Evolutionary conservation across 2,113 vertebrate species (phyloP).

Genomic region (Eulemur rufifrons): DNA sequence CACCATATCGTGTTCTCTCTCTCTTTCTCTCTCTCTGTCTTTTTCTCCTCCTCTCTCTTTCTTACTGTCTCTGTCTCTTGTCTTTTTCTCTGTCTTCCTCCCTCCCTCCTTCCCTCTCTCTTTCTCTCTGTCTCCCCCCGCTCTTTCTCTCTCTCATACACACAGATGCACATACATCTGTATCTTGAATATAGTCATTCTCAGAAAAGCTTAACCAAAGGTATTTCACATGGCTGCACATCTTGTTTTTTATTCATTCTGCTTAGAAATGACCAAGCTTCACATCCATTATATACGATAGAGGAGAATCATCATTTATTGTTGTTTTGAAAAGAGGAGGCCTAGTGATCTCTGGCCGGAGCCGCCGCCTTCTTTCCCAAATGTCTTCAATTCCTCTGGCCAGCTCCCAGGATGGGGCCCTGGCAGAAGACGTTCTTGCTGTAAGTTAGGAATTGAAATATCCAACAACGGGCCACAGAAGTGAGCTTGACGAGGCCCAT

Average conservation of each 20-base stretch:
- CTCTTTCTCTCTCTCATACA: neutral
- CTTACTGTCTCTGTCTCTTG: no score
- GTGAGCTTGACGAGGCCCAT: neutral
- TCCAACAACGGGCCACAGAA: neutral
- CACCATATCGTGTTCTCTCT: neutral
- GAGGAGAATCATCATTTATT: neutral
- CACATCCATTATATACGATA: constrained; percentile 4
- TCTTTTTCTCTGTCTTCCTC: neutral
- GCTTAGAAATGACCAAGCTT: constrained; percentile 19
- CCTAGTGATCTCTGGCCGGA: neutral
- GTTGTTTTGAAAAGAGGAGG: constrained; percentile 11
- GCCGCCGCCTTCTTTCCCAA: neutral
- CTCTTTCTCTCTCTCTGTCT: no score
- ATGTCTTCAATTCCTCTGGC: neutral
- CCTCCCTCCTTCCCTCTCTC: accelerated
- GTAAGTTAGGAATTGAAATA: neutral
- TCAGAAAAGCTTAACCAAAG: neutral
- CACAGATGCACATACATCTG: no score
- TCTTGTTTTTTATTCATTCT: constrained; percentile 57
- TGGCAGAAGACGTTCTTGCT: neutral
- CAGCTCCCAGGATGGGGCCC: neutral
- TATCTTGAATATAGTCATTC: neutral
- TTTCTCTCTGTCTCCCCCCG: neutral
- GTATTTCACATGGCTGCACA: neutral
- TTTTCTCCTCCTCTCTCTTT: neutral